A percentile compares a stretch with the other conserved stretches of the same genome.
Conservation (phyloP, 2,797 vertebrate genomes). For the Odontamblyopus rebecca region DNA sequence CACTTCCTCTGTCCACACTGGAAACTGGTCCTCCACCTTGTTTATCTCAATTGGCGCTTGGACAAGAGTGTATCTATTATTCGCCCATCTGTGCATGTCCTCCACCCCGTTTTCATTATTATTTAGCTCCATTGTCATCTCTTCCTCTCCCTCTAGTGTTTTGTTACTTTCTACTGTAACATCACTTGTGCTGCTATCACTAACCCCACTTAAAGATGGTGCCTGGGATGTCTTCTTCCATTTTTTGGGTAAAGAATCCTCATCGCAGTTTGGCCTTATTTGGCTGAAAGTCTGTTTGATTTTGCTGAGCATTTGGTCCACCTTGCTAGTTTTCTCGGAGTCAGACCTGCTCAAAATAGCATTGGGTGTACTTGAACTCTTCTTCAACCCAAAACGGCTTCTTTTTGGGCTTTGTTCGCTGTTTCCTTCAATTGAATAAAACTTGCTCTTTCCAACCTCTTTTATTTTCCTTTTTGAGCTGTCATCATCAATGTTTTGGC, state of each 20-base stretch:
- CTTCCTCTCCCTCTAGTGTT: constrained; percentile 19
- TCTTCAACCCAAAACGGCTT: constrained; percentile 63
- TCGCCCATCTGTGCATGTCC: constrained; percentile 23
- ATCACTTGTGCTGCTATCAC: constrained; percentile 48
- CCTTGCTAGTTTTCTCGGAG: constrained; percentile 45
- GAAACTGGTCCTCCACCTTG: constrained; percentile 16
- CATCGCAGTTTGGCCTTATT: constrained; percentile 55
- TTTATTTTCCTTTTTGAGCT: constrained; percentile 33
- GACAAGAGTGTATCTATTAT: constrained; percentile 42
- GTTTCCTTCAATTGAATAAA: constrained; percentile 50
- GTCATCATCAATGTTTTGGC: constrained; percentile 26
- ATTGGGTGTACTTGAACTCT: constrained; percentile 56
- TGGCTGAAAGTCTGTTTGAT: constrained; percentile 70
- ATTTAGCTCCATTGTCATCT: constrained; percentile 7
- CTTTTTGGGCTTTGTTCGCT: constrained; percentile 61
- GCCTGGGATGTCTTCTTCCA: constrained; percentile 52
- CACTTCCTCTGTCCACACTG: constrained; percentile 31
- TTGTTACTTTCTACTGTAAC: constrained; percentile 30
- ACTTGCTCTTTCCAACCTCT: constrained; percentile 54
- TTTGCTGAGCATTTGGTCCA: constrained; percentile 71
- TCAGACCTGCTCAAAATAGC: constrained; percentile 49
- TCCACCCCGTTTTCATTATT: constrained; percentile 21
- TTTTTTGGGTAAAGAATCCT: constrained; percentile 51
- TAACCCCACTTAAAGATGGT: constrained; percentile 48
- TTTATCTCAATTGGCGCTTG: constrained; percentile 16